A percentile compares a stretch with the other conserved stretches of the same genome.
phyloP scores from a whole-genome alignment of 2,888 invertebrate species.

The Adelphocoris suturalis region DNA sequence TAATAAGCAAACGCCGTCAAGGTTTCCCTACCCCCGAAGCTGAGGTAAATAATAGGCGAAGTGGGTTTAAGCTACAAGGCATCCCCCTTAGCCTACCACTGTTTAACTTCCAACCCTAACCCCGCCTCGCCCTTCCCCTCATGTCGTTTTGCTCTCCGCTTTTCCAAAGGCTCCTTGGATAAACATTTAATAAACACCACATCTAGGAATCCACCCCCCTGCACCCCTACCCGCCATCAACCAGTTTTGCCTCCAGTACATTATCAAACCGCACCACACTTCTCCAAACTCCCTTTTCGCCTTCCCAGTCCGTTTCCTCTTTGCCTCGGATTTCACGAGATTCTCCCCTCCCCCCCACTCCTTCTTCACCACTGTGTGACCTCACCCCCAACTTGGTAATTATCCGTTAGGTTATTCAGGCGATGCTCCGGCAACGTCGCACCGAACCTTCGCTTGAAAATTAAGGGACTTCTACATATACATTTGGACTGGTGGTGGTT shows the following conservation, averaged over 20 bases:
- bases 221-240: not conserved
- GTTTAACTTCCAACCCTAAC: slow-evolving; percentile 61
- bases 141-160: slow-evolving; percentile 46
- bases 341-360: slow-evolving; percentile 43
- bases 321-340: not conserved
- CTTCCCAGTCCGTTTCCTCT: slow-evolving; percentile 38
- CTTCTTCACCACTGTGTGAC: not conserved
- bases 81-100: slow-evolving; percentile 47
- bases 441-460: not conserved
- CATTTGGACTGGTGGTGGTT: not conserved
- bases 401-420: slow-evolving; percentile 65
- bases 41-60: slow-evolving; percentile 67
- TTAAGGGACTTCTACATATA: not conserved
- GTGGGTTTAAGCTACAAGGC: slow-evolving; percentile 68
- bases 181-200: slow-evolving; percentile 72
- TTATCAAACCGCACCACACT: slow-evolving; percentile 71
- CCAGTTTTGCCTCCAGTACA: slow-evolving; percentile 51
- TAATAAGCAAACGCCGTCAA: slow-evolving; percentile 71
- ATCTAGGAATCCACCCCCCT: slow-evolving; percentile 64
- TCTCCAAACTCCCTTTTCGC: slow-evolving; percentile 58
- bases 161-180: slow-evolving; percentile 62
- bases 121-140: not conserved
- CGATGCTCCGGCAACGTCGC: slow-evolving; percentile 57
- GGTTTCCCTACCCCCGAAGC: slow-evolving; percentile 48
- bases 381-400: slow-evolving; percentile 61